Evolutionary conservation across 2,797 vertebrate genomes (phyloP).

Genomic region (Darevskia nairensis): DNA sequence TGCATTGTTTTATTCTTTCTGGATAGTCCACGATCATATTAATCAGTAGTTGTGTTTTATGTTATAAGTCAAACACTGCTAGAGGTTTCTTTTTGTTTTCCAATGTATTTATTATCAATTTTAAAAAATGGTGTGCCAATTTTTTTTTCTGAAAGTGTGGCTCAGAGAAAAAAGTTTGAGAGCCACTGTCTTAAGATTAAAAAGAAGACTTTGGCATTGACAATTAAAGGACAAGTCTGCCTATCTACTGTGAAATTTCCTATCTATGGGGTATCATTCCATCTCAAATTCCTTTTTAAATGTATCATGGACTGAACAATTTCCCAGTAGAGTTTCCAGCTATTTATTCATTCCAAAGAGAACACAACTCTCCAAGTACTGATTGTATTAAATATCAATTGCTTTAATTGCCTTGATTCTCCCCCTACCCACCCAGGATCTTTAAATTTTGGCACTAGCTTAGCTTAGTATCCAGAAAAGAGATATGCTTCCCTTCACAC

Average conservation of each 20-base stretch:
- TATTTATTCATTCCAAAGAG: constrained; percentile 51
- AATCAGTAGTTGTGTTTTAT: too few species aligned
- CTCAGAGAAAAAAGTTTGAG: too few species aligned
- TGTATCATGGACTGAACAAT: constrained; percentile 48
- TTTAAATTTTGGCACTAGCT: constrained; percentile 31
- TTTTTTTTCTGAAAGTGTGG: too few species aligned
- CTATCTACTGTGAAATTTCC: constrained; percentile 31
- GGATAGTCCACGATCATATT: too few species aligned
- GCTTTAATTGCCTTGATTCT: constrained; percentile 56
- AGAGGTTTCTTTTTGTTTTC: too few species aligned
- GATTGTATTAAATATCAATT: constrained; percentile 56
- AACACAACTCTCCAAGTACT: constrained; percentile 16
- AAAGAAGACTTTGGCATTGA: too few species aligned
- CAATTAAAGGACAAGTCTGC: too few species aligned
- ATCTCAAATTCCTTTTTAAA: constrained; percentile 51
- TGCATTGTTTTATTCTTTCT: too few species aligned
- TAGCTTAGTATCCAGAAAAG: constrained; percentile 54
- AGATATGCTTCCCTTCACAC: constrained; percentile 40
- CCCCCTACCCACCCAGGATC: constrained; percentile 11
- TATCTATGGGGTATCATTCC: constrained; percentile 50
- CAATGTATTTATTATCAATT: too few species aligned
- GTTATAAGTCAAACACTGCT: too few species aligned
- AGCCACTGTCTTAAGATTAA: too few species aligned
- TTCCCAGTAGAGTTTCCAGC: constrained; percentile 43
- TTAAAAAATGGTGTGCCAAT: too few species aligned